Evolutionary conservation across 2,797 vertebrate species (phyloP), one percentile per base, ranked within the genome.

Genomic region (Momotus momota): DNA sequence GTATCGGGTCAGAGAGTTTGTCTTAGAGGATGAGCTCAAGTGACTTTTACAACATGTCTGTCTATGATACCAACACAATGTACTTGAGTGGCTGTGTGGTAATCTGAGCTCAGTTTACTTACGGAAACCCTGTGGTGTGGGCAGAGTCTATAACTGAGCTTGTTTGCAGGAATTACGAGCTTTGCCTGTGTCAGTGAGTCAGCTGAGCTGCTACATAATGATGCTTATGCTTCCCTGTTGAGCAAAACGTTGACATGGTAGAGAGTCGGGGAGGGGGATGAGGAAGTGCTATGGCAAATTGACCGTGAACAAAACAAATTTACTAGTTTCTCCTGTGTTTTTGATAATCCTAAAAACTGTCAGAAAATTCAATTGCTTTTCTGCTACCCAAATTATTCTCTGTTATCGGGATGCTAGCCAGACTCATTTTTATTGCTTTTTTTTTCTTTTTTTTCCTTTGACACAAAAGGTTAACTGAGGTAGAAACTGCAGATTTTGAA

Each of bases 281-380:
- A 62, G 13, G 25, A 80, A 81, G 22, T 18, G 60, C 78, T 92
- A 43, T 67, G 78, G 69, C 90, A 96, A 97, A 97, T 86, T 96
- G 91, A 96, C 96, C 72, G 74, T 90, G 92, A 96, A 94, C 65
- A 94, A 94, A 98, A 85, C 52, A 94, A 96, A 96, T 95, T 93
- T 90, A 83, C 83, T 92, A 77, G 49, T 96, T 97, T 97, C 95
- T 92, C 66, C 61, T 94, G 88, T 54, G 88, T 92, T 91, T 97
- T 95, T 92, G 81, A 91, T 97, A 94, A 95, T 96, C 91, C 86
- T 93, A 86, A 96, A 97, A 95, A 90, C 90, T 93, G 70, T 84
- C 92, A 96, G 82, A 86, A 96, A 94, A 92, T 88, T 83, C 61
- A 96, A 93, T 96, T 96, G 84, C 86, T 86, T 95, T 89, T 96